Evolutionary conservation across 2,797 vertebrate species (phyloP).

Genomic region (Pseudochirops corinnae): DNA sequence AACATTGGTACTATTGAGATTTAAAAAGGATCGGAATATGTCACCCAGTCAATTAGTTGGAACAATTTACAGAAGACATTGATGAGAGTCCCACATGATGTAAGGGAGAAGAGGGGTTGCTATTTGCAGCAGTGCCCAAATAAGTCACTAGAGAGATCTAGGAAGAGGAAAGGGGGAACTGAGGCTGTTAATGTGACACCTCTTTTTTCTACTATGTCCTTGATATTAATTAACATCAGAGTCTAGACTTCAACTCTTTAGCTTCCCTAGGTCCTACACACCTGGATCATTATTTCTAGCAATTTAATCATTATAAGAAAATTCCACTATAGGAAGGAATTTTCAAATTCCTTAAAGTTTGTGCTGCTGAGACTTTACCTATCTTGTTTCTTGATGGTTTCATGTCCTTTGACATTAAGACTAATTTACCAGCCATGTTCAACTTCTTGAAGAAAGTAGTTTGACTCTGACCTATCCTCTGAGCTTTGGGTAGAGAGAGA

Average conservation of each 20-base stretch:
- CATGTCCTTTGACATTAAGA: background rate
- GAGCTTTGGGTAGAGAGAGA: constrained; percentile 22
- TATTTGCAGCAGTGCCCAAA: background rate
- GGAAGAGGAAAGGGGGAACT: constrained; percentile 38
- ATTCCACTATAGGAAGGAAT: constrained; percentile 22
- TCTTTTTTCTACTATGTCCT: constrained; percentile 21
- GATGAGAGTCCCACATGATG: too few relatives aligned
- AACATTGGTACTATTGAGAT: background rate
- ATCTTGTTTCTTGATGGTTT: background rate
- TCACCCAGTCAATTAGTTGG: too few relatives aligned
- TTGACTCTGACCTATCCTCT: background rate
- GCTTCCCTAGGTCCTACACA: background rate
- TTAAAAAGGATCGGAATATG: too few relatives aligned
- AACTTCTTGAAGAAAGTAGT: constrained; percentile 12
- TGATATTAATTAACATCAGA: constrained; percentile 8
- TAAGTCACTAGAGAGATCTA: constrained; percentile 7
- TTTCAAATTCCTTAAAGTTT: background rate
- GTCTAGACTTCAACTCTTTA: background rate
- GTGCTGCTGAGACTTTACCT: constrained; percentile 37
- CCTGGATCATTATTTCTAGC: constrained; percentile 19
- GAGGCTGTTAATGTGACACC: constrained; percentile 9
- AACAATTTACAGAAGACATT: too few relatives aligned
- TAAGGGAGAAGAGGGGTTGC: background rate
- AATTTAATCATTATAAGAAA: constrained; percentile 42
- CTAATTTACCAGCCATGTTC: background rate